phyloP scores from a whole-genome alignment of 2,888 invertebrate genomes.

The Xanthia icteritia region DNA sequence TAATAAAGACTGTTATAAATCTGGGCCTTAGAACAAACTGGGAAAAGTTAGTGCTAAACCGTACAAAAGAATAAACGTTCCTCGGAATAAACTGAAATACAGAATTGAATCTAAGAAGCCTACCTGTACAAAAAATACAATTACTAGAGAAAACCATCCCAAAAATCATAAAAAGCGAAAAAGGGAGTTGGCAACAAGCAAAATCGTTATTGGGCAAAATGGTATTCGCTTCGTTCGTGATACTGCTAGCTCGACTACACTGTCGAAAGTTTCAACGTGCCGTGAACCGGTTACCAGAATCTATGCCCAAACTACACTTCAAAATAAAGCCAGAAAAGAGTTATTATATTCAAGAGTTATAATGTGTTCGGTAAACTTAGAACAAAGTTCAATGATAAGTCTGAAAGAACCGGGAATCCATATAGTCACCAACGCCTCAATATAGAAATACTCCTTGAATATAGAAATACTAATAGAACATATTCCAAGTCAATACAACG shows the following conservation, averaged over 20 bases:
- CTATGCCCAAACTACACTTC: background rate
- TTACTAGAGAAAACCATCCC: background rate
- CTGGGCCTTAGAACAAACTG: background rate
- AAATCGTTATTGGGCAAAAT: constrained; percentile 10
- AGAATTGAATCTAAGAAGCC: background rate
- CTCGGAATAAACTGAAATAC: background rate
- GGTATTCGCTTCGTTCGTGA: constrained; percentile 5
- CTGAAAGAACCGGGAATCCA: background rate
- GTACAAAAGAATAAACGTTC: background rate
- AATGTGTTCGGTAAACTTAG: background rate
- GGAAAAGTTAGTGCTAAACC: constrained; percentile 1
- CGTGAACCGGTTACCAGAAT: constrained; percentile 2
- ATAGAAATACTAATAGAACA: constrained; percentile 1
- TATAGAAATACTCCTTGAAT: constrained; percentile 10
- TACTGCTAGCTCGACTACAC: background rate
- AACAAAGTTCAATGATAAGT: constrained; percentile 4
- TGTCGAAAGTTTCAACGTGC: background rate
- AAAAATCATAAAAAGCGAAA: background rate
- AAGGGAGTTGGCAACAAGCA: constrained; percentile 7
- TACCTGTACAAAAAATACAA: background rate
- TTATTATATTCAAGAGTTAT: background rate
- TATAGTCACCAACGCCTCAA: background rate
- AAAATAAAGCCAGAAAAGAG: background rate
- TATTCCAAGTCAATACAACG: background rate
- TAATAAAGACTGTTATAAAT: background rate